These are phyloP conservation scores for Calypte anna DNA, from an alignment of 2,113 vertebrate species.

Conservation along the genomic window DNA sequence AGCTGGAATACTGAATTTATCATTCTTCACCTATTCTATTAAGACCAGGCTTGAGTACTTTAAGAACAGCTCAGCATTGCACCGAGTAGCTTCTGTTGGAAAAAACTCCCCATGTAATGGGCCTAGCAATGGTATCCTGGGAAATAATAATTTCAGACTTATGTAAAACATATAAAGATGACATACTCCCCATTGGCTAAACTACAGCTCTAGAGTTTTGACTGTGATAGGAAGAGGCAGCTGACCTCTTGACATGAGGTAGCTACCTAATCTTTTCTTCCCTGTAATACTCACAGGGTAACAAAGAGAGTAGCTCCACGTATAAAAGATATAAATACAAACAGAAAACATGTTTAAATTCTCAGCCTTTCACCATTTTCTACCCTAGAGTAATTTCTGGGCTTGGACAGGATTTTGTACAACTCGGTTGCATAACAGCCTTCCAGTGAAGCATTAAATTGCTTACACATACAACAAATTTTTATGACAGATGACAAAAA, in stretches of 20 bases:
- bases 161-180: background rate
- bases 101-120: background rate
- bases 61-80: background rate
- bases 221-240: background rate
- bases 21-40: background rate
- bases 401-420: slow-evolving; percentile 18
- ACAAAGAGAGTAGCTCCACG: background rate
- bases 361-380: background rate
- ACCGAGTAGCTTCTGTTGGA: background rate
- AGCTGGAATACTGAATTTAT: background rate
- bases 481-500: slow-evolving; percentile 54
- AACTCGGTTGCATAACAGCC: slow-evolving; percentile 44
- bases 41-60: background rate
- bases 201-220: background rate
- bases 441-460: slow-evolving; percentile 64
- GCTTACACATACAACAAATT: slow-evolving; percentile 45
- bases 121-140: background rate
- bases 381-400: background rate
- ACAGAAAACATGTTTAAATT: background rate
- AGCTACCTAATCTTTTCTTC: background rate
- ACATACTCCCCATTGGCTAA: background rate
- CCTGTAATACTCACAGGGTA: background rate
- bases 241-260: background rate
- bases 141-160: background rate
- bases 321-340: background rate